Conservation (phyloP, 2,797 vertebrate species). For the Chelonia mydas region DNA sequence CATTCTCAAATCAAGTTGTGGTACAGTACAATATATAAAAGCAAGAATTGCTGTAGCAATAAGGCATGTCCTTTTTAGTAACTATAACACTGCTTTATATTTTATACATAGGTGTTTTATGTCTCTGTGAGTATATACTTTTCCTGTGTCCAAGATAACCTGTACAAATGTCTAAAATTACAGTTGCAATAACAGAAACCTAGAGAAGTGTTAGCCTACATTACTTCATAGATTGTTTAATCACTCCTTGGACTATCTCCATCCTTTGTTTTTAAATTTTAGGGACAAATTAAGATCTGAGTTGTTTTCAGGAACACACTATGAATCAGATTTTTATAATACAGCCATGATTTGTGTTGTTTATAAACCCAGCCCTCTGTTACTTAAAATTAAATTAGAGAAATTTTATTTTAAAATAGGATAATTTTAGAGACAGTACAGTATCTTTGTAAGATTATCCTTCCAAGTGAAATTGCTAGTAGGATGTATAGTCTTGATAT, state of each 20-base stretch:
- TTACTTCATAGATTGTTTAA: slow-evolving; percentile 63
- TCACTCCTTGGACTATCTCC: slow-evolving; percentile 55
- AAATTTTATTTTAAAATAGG: not conserved
- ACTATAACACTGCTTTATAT: slow-evolving; percentile 82
- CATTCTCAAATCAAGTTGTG: slow-evolving; percentile 79
- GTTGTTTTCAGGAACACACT: not conserved
- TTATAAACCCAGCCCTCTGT: not conserved
- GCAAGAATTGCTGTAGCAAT: slow-evolving; percentile 79
- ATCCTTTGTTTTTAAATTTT: slow-evolving; percentile 49
- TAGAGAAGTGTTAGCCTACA: slow-evolving; percentile 75
- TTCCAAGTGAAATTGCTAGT: not conserved
- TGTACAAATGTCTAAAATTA: slow-evolving; percentile 78
- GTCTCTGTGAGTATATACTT: slow-evolving; percentile 77
- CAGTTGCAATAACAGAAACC: slow-evolving; percentile 79
- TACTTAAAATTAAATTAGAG: not conserved
- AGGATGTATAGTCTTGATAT: not conserved
- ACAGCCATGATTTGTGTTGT: not conserved
- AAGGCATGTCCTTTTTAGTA: slow-evolving; percentile 84
- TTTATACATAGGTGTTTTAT: slow-evolving; percentile 78
- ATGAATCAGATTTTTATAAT: slow-evolving; percentile 30
- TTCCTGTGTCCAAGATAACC: slow-evolving; percentile 77
- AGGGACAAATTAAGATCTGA: slow-evolving; percentile 52
- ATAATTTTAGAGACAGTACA: not conserved
- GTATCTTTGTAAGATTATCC: not conserved
- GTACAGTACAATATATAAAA: slow-evolving; percentile 74